phyloP scores from a whole-genome alignment of 2,888 invertebrate genomes.

The Platycheirus albimanus region DNA sequence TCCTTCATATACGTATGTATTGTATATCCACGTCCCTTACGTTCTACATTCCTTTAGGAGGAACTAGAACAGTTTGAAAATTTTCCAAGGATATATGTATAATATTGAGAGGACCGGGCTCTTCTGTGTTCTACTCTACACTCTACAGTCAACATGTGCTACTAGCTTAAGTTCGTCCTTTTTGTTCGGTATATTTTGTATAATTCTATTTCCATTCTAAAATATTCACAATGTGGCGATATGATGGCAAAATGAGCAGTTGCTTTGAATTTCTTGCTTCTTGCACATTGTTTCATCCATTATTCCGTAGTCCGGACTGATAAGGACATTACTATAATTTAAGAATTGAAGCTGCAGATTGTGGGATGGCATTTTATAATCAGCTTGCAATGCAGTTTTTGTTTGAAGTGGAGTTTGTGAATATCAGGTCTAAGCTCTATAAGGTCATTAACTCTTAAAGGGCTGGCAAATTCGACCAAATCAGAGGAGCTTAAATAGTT shows the following conservation, averaged over 20 bases:
- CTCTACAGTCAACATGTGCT: too few species aligned
- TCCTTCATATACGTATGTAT: conserved; percentile 22
- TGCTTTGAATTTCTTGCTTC: conserved; percentile 15
- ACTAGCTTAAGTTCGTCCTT: conserved; percentile 33
- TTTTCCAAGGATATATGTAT: conserved; percentile 17
- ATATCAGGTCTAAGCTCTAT: too few species aligned
- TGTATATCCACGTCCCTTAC: neutral
- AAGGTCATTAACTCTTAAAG: too few species aligned
- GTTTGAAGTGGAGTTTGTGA: neutral
- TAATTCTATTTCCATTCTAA: conserved; percentile 42
- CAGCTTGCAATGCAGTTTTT: conserved; percentile 33
- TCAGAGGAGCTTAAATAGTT: too few species aligned
- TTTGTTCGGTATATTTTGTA: conserved; percentile 25
- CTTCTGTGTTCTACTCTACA: too few species aligned
- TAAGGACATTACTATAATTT: conserved; percentile 62
- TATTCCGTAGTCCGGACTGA: conserved; percentile 52
- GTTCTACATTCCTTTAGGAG: conserved; percentile 25
- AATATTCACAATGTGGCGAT: conserved; percentile 61
- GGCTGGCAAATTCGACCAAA: conserved; percentile 29
- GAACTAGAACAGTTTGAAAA: conserved; percentile 22
- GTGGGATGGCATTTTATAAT: conserved; percentile 39
- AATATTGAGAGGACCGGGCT: too few species aligned
- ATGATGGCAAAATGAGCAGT: conserved; percentile 51
- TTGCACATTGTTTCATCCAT: conserved; percentile 56
- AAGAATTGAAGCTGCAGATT: conserved; percentile 51